phyloP scores from a whole-genome alignment of 1,140 invertebrate species.

The Megalopta genalis region DNA sequence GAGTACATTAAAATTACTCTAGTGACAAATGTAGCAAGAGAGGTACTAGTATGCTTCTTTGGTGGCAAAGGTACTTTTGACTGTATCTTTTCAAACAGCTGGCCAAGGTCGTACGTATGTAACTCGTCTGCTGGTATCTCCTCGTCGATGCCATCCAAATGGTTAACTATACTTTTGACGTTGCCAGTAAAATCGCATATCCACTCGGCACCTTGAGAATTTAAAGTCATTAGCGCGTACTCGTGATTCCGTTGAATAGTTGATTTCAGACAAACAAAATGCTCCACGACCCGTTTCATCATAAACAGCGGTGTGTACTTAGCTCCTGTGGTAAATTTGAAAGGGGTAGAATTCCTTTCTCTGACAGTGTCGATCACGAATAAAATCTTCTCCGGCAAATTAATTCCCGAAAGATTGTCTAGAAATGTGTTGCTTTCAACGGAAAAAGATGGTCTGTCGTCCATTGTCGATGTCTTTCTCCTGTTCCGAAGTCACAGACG shows the following conservation, averaged over 20 bases:
- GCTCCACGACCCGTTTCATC: constrained; percentile 83
- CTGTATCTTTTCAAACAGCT: constrained; percentile 82
- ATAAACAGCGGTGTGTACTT: constrained; percentile 82
- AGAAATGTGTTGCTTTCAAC: constrained; percentile 30
- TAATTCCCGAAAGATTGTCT: constrained; percentile 79
- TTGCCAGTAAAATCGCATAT: constrained; percentile 84
- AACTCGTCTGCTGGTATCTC: constrained; percentile 78
- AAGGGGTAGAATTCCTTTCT: constrained; percentile 82
- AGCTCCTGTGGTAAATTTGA: constrained; percentile 82
- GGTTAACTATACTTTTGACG: constrained; percentile 81
- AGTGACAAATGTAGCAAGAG: constrained; percentile 82
- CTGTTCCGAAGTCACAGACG: constrained; percentile 15
- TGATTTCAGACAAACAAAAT: constrained; percentile 85
- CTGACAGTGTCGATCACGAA: constrained; percentile 85
- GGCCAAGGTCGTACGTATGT: constrained; percentile 81
- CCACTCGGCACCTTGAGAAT: constrained; percentile 81
- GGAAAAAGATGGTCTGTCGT: constrained; percentile 1
- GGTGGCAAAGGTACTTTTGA: constrained; percentile 79
- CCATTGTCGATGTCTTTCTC: constrained; percentile 15
- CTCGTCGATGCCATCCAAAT: constrained; percentile 81
- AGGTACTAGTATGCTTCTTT: constrained; percentile 69
- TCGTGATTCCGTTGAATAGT: constrained; percentile 84
- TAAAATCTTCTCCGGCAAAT: constrained; percentile 84
- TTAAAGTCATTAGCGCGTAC: constrained; percentile 84
- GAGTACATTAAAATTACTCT: constrained; percentile 85